Base-by-base conservation (phyloP, 2,113 vertebrate species). In the Tricholaema leucomelas region DNA sequence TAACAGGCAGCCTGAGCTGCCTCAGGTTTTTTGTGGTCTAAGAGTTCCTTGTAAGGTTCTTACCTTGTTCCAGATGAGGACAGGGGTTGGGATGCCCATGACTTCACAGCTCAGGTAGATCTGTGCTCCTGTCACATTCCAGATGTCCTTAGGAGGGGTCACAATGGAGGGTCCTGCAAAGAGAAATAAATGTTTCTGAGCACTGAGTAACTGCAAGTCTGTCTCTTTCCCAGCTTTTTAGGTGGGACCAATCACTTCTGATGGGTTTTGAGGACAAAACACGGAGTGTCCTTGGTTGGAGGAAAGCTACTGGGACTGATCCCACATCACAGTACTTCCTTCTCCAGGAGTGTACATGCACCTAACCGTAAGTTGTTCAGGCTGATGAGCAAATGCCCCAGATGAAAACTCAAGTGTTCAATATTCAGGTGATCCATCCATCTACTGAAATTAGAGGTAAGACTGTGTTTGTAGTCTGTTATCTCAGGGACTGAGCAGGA, bases 11-110 rank as follows among this genome's bases (percentile, higher is more conserved):
- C 52, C 63, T 54, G 33, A 52, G 54, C n/a, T 25, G 44, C 36
- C 54, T 91, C 31, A 52, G 31, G 36, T 69, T 80, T 84, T 54
- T 50, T 74, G 4, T 20, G 25, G 30, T 40, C 8, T 6, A 6
- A n/a, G 36, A 59, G 54, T 28, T 58, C 46, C 64, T 24, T 33
- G 54, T 8, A 81, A 65, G 42, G 6, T 21, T 13, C 60, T 59
- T 69, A 99, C 99, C 98, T 98, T 99, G 94, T 98, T 99, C 99
- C 99, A 99, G 97, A 96, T 98, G 86, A 99, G 98, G 73, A 99
- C 97, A 15, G 99, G 99, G 17, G 99, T 99, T 31, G 99, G 99
- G 69, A 99, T 97, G 10, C 99, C 99, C 4, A 98, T 98, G 72
- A 98, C 99, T 96, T 99, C 99, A 48, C 99, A 99, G 96, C 98